Conservation (phyloP, 2,797 vertebrate species). For the Streptopelia turtur region DNA sequence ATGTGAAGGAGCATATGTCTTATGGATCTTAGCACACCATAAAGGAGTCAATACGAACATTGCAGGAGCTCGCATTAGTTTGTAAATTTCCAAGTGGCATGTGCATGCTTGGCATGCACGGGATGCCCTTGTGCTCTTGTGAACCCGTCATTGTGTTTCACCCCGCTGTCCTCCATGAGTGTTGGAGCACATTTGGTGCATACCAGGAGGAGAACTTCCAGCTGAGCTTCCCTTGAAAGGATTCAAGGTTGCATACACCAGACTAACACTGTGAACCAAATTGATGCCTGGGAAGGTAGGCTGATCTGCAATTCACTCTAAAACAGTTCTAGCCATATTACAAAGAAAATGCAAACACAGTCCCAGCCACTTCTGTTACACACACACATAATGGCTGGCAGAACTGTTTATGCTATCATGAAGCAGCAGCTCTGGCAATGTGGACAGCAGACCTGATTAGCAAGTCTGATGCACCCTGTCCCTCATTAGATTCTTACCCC, state of each 20-base stretch:
- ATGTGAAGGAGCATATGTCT: neutral
- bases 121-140: neutral
- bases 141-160: neutral
- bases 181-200: neutral
- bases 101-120: neutral
- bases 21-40: neutral
- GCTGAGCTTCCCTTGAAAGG: neutral
- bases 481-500: neutral
- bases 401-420: neutral
- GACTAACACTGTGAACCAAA: neutral
- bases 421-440: neutral
- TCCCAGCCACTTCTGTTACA: neutral
- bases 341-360: neutral
- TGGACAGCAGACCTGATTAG: conserved; percentile 15
- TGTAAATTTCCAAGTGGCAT: neutral
- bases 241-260: neutral
- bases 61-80: neutral
- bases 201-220: neutral
- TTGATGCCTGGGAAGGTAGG: neutral
- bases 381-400: neutral
- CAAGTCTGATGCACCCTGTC: conserved; percentile 16
- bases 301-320: neutral
- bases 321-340: neutral
- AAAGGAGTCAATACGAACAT: neutral
- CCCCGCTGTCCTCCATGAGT: rapidly evolving